phyloP scores from a whole-genome alignment of 1,140 invertebrate species.

The Bombus sylvicola region DNA sequence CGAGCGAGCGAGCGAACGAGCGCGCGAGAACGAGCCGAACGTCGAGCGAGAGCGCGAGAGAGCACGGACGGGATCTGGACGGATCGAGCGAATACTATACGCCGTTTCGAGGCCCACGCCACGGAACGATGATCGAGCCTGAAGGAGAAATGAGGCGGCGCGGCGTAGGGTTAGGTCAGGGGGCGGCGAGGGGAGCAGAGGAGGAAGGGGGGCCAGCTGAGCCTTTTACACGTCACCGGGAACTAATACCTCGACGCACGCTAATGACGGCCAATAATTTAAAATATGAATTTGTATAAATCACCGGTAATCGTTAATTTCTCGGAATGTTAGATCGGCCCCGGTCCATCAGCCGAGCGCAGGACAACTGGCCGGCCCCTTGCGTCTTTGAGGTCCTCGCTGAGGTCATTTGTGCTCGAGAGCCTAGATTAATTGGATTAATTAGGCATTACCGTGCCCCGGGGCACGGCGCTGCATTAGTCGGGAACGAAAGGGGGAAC shows the following conservation, averaged over 20 bases:
- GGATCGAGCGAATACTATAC: slow-evolving; percentile 70
- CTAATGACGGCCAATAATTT: slow-evolving; percentile 82
- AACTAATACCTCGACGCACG: slow-evolving; percentile 78
- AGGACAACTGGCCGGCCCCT: slow-evolving; percentile 60
- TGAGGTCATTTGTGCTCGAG: slow-evolving; percentile 81
- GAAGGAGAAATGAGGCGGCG: slow-evolving; percentile 63
- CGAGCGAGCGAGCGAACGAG: slow-evolving; percentile 37
- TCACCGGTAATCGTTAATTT: slow-evolving; percentile 83
- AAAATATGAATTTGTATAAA: slow-evolving; percentile 83
- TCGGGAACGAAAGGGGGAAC: slow-evolving; percentile 43
- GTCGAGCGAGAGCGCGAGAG: slow-evolving; percentile 50
- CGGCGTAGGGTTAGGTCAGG: slow-evolving; percentile 16
- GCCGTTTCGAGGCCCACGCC: slow-evolving; percentile 63
- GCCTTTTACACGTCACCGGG: slow-evolving; percentile 76
- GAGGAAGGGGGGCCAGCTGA: slow-evolving; percentile 18
- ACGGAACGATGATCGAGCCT: slow-evolving; percentile 67
- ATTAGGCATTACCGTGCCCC: slow-evolving; percentile 82
- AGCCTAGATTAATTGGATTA: slow-evolving; percentile 83
- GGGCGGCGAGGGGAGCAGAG: neutral
- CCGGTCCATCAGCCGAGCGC: slow-evolving; percentile 76
- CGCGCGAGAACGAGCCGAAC: slow-evolving; percentile 36
- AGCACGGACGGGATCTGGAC: slow-evolving; percentile 62
- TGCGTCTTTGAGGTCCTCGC: slow-evolving; percentile 70
- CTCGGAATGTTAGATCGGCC: slow-evolving; percentile 82
- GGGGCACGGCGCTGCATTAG: slow-evolving; percentile 79